phyloP scores from a whole-genome alignment of 1,140 invertebrate species.

The Rhopalosiphum maidis region DNA sequence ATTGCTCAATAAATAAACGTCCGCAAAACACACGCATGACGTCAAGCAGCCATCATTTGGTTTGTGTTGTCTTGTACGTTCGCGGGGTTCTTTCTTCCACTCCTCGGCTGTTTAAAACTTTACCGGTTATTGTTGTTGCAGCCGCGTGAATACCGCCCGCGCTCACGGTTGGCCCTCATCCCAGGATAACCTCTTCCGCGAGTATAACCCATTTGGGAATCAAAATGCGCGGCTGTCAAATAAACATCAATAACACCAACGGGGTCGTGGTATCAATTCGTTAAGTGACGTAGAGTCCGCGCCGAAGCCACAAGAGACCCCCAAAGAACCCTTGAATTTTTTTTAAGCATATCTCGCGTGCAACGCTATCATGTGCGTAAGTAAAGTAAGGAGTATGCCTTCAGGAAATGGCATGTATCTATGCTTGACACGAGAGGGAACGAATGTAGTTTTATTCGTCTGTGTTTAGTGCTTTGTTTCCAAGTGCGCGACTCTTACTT shows the following conservation, averaged over 20 bases:
- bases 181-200: not conserved
- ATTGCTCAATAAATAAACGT: slow-evolving; percentile 35
- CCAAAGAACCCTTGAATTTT: slow-evolving; percentile 33
- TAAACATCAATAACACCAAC: slow-evolving; percentile 53
- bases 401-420: slow-evolving; percentile 1
- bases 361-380: not conserved
- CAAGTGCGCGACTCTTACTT: slow-evolving; percentile 27
- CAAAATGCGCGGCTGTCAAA: slow-evolving; percentile 55
- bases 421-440: slow-evolving; percentile 27
- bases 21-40: not conserved
- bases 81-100: not conserved
- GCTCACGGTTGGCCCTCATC: not conserved
- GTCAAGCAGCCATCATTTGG: slow-evolving; percentile 26
- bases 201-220: slow-evolving; percentile 56
- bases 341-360: not conserved
- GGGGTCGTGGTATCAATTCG: slow-evolving; percentile 44
- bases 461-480: slow-evolving; percentile 26
- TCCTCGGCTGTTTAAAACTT: not conserved
- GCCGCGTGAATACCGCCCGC: not conserved
- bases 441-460: slow-evolving; percentile 31
- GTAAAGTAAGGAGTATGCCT: slow-evolving; percentile 14
- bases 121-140: slow-evolving; percentile 25
- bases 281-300: slow-evolving; percentile 55
- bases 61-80: not conserved
- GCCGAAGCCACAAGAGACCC: slow-evolving; percentile 31